A percentile compares a stretch with the other conserved stretches of the same genome.
These are phyloP conservation scores for Rhyacophila evoluta DNA, from an alignment of 2,888 invertebrate genomes.

Conservation along the genomic window DNA sequence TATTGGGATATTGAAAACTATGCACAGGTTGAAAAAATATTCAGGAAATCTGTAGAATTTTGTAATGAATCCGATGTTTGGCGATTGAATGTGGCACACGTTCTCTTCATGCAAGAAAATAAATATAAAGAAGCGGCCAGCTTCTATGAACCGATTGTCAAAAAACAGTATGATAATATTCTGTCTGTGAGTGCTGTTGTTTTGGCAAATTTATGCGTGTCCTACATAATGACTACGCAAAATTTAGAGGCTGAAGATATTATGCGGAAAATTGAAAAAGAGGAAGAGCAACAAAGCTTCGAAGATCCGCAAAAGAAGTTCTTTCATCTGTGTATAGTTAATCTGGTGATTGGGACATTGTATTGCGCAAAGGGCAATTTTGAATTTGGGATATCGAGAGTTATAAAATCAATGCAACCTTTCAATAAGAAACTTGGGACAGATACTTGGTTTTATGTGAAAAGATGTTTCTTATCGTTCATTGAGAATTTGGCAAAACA, in stretches of 20 bases:
- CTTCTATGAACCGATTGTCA: constrained; percentile 98
- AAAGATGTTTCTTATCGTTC: constrained; percentile 94
- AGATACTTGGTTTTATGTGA: constrained; percentile 99
- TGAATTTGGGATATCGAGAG: constrained; percentile 97
- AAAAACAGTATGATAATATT: constrained; percentile 94
- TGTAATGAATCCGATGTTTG: constrained; percentile 97
- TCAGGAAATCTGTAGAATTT: constrained; percentile 96
- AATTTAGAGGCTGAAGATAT: constrained; percentile 99
- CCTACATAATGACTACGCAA: constrained; percentile 99
- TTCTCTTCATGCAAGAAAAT: constrained; percentile 98
- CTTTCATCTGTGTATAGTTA: constrained; percentile 97
- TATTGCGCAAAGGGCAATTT: constrained; percentile 99
- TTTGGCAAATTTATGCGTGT: constrained; percentile 97
- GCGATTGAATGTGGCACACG: constrained; percentile 98
- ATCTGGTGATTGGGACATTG: constrained; percentile 97
- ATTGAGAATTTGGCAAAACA: constrained; percentile 92
- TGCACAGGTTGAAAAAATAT: constrained; percentile 95
- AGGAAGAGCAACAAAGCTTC: constrained; percentile 93
- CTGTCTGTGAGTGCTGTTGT: constrained; percentile 97
- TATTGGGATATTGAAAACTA: constrained; percentile 99
- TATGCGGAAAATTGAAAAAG: constrained; percentile 98
- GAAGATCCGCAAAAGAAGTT: constrained; percentile 94
- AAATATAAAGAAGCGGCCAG: constrained; percentile 98
- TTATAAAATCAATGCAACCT: constrained; percentile 96
- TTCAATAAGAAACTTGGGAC: constrained; percentile 95